Evolutionary conservation across 1,140 invertebrate genomes (phyloP), one percentile per base, ranked within the genome.

Genomic region (Pentalonia nigronervosa): DNA sequence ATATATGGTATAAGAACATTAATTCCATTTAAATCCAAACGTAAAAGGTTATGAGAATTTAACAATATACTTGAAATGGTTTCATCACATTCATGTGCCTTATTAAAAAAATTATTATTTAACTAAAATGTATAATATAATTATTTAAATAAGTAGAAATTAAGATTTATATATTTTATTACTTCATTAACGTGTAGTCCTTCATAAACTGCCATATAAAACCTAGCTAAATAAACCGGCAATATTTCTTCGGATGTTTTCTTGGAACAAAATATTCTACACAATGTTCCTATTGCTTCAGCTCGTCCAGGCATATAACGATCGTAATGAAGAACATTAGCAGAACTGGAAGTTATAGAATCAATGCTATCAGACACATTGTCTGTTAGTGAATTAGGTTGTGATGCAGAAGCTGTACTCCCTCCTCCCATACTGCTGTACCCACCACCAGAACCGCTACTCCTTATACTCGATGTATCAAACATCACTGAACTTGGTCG

Each of bases 221-320:
- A 99, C 94, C 99, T 96, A 0, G 99, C 98, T 94, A 99, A 96
- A 95, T 99, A 99, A 7, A 98, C 97, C 7, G 98, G 98, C 34
- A 99, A 96, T 94, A 99, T 98, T 95, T 98, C 97, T 96, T 99
- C 99, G 56, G 98, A 98, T 30, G 98, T 99, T 95, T 99, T 99
- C 95, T 99, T 99, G 0, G 99, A 97, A 95, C 98, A 99, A 95
- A 99, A 98, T 94, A 99, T 98, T 94, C 99, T 96, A 95, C 98
- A 99, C 11, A 99, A 95, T 14, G 99, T 97, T 2, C 98, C 99
- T 94, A 99, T 96, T 7, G 99, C 99, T 95, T 99, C 99, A 0
- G 99, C 99, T 94, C 98, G 96, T 7, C 99, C 99, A 94, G 97
- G 96, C 95, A 97, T 97, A 94, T 97, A 97, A 94, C 97, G 97